Conservation (phyloP, 2,113 vertebrate genomes). For the Scalopus aquaticus region DNA sequence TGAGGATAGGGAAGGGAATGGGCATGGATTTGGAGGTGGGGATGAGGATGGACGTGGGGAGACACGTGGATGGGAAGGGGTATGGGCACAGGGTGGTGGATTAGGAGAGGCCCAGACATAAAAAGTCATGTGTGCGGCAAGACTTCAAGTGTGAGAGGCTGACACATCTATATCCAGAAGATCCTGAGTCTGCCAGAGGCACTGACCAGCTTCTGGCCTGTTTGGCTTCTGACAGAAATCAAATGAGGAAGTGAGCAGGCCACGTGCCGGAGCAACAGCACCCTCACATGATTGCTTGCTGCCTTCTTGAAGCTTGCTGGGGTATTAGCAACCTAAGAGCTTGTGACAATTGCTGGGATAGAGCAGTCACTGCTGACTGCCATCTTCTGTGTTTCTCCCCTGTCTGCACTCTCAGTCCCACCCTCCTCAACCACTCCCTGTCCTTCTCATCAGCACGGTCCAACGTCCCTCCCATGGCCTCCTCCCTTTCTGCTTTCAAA, state of each 20-base stretch:
- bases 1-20: no score
- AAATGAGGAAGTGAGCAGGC: background rate
- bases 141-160: background rate
- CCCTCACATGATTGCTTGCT: background rate
- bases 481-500: background rate
- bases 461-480: background rate
- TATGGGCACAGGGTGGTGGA: background rate
- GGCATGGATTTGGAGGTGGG: background rate
- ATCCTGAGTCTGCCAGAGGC: background rate
- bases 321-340: background rate
- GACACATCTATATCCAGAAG: background rate
- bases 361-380: background rate
- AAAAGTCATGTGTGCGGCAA: background rate
- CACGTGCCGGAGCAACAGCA: accelerated
- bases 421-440: background rate
- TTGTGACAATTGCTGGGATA: background rate
- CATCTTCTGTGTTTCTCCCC: background rate
- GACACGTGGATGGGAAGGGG: no score
- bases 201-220: background rate
- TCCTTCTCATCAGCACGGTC: background rate
- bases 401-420: accelerated
- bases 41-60: background rate
- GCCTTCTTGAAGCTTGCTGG: background rate
- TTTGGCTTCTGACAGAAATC: background rate
- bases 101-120: no score